Base-by-base conservation (phyloP, 2,888 invertebrate genomes). In the Synanthedon vespiformis region DNA sequence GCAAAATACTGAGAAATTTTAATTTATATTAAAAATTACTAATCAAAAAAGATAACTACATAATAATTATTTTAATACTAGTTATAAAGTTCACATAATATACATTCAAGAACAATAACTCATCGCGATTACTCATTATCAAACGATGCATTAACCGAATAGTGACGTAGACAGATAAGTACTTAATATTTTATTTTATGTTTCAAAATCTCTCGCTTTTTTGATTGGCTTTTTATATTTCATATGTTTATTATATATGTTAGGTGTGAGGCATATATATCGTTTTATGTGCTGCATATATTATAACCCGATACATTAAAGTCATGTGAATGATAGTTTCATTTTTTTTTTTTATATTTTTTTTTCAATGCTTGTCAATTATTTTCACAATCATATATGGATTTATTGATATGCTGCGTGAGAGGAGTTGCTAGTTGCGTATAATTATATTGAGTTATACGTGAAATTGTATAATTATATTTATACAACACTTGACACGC, bases 171-270 rank as follows among this genome's bases (percentile, higher is more conserved):
- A 34, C 34, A 34, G 34, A 8, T 34, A 34, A 34, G 34, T 34
- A 34, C 34, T 12, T 4, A 44, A 44, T 44, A 44, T 53, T 52
- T n/a, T 53, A 41, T 40, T 51, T 53, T 53, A 50, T 56, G 53
- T 55, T 59, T 56, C 58, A 56, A 59, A 61, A 57, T 61, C 57
- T 55, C 53, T 58, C 53, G 63, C 65, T 68, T 67, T n/a, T 55
- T 62, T 65, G 65, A 59, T 60, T 62, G 60, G 65, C 67, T 67
- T 63, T 51, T 52, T 52, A 34, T 54, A 50, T 54, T 40, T 50
- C 27, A 53, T 48, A 48, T 51, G 40, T 22, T 14, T 48, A 48
- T 41, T 50, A 27, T 40, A 22, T 22, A 44, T 49, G 51, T 54
- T 51, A 48, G 22, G 48, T 51, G 34, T 49, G 34, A 51, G 12